Evolutionary conservation across 2,797 vertebrate genomes (phyloP).

Genomic region (Synanceia verrucosa): DNA sequence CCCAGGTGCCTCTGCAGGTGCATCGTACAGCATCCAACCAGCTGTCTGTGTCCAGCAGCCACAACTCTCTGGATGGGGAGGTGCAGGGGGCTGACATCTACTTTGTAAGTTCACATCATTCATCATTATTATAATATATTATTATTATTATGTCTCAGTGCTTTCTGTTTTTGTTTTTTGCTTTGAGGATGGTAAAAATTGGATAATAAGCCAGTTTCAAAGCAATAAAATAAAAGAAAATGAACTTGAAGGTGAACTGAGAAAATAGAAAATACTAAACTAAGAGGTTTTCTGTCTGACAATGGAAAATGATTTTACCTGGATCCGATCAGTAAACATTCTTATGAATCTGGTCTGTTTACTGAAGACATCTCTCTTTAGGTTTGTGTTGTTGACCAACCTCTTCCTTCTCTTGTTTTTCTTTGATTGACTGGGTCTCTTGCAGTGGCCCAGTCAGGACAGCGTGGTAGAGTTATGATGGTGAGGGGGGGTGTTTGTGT

Average conservation of each 20-base stretch:
- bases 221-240: background rate
- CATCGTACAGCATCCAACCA: slow-evolving; percentile 81
- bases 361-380: background rate
- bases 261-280: background rate
- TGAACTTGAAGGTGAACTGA: background rate
- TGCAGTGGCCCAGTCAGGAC: slow-evolving; percentile 79
- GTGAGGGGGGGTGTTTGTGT: slow-evolving; percentile 63
- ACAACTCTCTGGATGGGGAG: slow-evolving; percentile 86
- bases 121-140: background rate
- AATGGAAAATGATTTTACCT: background rate
- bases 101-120: slow-evolving; percentile 95
- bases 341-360: background rate
- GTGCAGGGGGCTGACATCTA: slow-evolving; percentile 92
- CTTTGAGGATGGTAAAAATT: background rate
- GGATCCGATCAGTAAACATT: background rate
- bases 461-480: slow-evolving; percentile 83
- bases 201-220: background rate
- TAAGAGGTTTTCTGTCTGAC: background rate
- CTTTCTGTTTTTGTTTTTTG: background rate
- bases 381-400: background rate
- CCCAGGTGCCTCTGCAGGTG: slow-evolving; percentile 60
- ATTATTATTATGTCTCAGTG: too few species aligned
- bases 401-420: slow-evolving; percentile 33
- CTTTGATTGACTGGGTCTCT: slow-evolving; percentile 59
- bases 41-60: slow-evolving; percentile 89